A percentile compares a stretch with the other conserved stretches of the same genome.
Evolutionary conservation across 1,140 invertebrate species (phyloP).

Genomic region (Neodiprion pinetum): DNA sequence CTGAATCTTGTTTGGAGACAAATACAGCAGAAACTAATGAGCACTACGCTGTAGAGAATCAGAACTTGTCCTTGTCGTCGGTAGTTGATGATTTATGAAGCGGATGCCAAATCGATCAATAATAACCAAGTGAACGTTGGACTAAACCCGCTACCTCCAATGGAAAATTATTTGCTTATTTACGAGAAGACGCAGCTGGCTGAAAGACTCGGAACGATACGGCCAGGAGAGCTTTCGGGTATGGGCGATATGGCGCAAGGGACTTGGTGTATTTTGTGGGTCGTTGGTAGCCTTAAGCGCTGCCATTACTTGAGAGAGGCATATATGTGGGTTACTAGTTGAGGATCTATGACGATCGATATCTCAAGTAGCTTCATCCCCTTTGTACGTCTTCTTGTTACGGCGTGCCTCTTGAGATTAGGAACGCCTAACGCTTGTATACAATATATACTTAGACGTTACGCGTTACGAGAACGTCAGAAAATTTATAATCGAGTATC

Average conservation of each 20-base stretch:
- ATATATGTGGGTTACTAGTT: conserved; percentile 10
- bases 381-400: conserved; percentile 40
- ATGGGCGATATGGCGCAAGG: not conserved
- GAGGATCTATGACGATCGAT: conserved; percentile 29
- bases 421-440: conserved; percentile 25
- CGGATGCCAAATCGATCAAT: too few relatives aligned
- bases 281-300: not conserved
- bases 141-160: not conserved
- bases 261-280: not conserved
- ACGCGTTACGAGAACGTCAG: not conserved
- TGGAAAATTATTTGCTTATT: conserved; percentile 6
- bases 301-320: conserved; percentile 9
- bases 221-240: not conserved
- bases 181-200: not conserved
- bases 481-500: too few relatives aligned
- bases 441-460: not conserved
- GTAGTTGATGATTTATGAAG: too few relatives aligned
- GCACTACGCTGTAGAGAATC: too few relatives aligned
- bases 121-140: too few relatives aligned
- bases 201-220: not conserved
- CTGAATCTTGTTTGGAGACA: too few relatives aligned
- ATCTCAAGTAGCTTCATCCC: conserved; percentile 21
- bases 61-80: too few relatives aligned
- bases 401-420: conserved; percentile 29
- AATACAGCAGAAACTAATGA: too few relatives aligned